Percentiles rank a stretch among this genome's conserved stretches.
Conservation (phyloP, 2,113 vertebrate species). For the Bubo blakistoni region DNA sequence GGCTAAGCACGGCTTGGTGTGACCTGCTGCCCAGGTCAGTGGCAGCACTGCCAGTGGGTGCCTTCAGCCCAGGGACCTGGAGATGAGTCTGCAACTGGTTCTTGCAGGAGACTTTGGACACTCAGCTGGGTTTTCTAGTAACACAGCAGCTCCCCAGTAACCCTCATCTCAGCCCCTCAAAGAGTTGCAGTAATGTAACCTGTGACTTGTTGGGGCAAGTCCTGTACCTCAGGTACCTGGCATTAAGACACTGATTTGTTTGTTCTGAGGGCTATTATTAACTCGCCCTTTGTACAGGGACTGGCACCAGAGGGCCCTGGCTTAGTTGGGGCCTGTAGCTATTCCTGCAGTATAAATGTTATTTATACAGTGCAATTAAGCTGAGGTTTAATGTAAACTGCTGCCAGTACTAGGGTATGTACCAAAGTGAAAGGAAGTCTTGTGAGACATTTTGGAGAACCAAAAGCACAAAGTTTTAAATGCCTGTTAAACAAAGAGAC, state of each 20-base stretch:
- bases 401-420: background rate
- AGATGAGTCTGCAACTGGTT: background rate
- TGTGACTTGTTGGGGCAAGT: background rate
- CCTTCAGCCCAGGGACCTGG: background rate
- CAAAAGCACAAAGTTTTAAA: background rate
- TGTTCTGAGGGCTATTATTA: background rate
- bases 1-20: fast-evolving
- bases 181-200: background rate
- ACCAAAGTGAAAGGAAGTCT: background rate
- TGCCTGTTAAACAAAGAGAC: background rate
- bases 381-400: background rate
- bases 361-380: conserved; percentile 32
- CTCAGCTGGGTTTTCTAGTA: background rate
- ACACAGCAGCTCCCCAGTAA: background rate
- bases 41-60: fast-evolving
- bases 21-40: background rate
- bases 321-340: background rate
- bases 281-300: background rate
- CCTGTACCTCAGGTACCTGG: background rate
- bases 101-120: background rate
- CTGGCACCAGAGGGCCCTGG: background rate
- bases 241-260: background rate
- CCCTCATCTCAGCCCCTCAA: background rate
- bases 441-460: background rate
- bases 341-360: background rate